These are phyloP conservation scores for Pimephales promelas DNA, from an alignment of 2,113 vertebrate species.

Conservation along the genomic window DNA sequence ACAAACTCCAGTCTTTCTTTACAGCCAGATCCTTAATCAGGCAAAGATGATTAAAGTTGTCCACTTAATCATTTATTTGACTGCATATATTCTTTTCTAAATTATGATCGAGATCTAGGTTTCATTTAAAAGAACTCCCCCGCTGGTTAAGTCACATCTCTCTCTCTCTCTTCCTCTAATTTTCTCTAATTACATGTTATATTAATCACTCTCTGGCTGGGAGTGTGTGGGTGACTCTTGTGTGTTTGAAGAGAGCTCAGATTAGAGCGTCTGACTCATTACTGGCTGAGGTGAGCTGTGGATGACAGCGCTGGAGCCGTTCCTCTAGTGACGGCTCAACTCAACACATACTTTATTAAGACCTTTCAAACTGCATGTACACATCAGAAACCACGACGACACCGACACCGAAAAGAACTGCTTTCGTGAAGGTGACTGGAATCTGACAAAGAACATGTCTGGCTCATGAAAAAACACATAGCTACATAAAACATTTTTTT, in stretches of 20 bases:
- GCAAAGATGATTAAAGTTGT: slow-evolving; percentile 47
- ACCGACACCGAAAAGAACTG: background rate
- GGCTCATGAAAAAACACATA: background rate
- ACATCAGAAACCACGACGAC: background rate
- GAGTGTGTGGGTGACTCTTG: slow-evolving; percentile 25
- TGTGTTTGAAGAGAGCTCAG: slow-evolving; percentile 15
- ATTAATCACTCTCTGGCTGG: slow-evolving; percentile 39
- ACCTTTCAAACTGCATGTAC: background rate
- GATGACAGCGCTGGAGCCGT: background rate
- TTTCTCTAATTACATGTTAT: slow-evolving; percentile 49
- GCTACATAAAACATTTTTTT: too few species aligned
- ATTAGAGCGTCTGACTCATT: slow-evolving; percentile 9
- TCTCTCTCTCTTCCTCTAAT: slow-evolving; percentile 15
- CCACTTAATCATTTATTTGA: slow-evolving; percentile 45
- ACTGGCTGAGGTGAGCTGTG: background rate
- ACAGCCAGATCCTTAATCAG: slow-evolving; percentile 36
- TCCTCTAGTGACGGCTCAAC: background rate
- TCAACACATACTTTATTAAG: slow-evolving; percentile 6
- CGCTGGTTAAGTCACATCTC: slow-evolving; percentile 30
- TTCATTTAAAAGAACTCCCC: slow-evolving; percentile 37
- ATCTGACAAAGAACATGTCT: background rate
- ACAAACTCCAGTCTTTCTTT: background rate
- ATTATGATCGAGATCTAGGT: slow-evolving; percentile 39
- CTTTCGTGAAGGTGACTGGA: background rate
- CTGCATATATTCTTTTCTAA: slow-evolving; percentile 35